A percentile compares a stretch with the other conserved stretches of the same genome.
Conservation (phyloP, 2,888 invertebrate genomes). For the Andrena chrysosceles region DNA sequence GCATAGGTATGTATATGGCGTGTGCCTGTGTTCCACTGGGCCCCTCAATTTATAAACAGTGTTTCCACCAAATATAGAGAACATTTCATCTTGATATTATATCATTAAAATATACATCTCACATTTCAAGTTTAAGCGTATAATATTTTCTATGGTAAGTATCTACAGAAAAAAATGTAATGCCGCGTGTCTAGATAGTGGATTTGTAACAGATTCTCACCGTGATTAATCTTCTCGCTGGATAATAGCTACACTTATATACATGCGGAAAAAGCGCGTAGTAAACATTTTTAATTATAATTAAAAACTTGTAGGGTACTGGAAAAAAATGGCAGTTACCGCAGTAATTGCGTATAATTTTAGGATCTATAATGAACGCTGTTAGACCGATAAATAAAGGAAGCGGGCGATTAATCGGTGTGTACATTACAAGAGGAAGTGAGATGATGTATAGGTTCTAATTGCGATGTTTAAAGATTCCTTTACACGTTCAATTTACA, state of each 20-base stretch:
- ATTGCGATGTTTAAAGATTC: conserved; percentile 23
- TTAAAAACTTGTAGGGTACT: not conserved
- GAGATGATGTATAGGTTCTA: conserved; percentile 12
- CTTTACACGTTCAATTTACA: not conserved
- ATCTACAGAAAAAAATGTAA: no score
- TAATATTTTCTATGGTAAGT: no score
- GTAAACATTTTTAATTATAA: not conserved
- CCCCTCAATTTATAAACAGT: no score
- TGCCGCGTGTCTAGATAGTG: no score
- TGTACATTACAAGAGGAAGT: conserved; percentile 9
- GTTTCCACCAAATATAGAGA: no score
- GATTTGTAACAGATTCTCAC: no score
- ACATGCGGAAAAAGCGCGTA: not conserved
- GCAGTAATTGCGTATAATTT: conserved; percentile 12
- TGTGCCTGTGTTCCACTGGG: no score
- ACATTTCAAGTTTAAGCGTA: no score
- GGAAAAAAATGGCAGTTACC: not conserved
- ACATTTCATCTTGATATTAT: no score
- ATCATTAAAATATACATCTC: no score
- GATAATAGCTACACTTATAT: not conserved
- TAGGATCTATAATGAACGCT: not conserved
- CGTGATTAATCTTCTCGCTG: no score
- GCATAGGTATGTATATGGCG: no score
- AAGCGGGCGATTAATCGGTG: not conserved
- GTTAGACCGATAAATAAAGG: not conserved